Conservation (phyloP, 2,888 invertebrate species). For the Empis stercorea region DNA sequence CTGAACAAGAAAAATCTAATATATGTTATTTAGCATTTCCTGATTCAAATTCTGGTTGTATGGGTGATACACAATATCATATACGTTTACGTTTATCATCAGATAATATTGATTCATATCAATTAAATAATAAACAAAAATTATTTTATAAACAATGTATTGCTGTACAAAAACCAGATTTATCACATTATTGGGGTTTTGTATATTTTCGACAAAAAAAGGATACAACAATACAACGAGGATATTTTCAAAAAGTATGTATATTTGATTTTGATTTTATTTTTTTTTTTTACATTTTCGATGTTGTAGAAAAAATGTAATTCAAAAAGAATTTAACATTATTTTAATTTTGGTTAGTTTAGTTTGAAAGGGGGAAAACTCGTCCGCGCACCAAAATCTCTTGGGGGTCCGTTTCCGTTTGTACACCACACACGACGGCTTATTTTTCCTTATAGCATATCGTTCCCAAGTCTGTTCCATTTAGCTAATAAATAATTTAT, state of each 20-base stretch:
- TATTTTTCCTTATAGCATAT: no score
- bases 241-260: constrained; percentile 93
- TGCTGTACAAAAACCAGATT: constrained; percentile 63
- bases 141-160: constrained; percentile 68
- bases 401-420: no score
- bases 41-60: constrained; percentile 97
- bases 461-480: no score
- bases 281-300: no score
- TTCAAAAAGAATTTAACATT: no score
- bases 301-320: no score
- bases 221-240: constrained; percentile 79
- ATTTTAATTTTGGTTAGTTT: no score
- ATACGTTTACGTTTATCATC: constrained; percentile 70
- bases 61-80: constrained; percentile 97
- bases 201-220: constrained; percentile 97
- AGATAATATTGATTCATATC: constrained; percentile 34
- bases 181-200: constrained; percentile 88
- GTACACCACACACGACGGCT: no score
- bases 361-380: no score
- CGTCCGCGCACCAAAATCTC: no score
- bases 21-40: constrained; percentile 98
- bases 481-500: no score
- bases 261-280: no score
- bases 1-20: constrained; percentile 79
- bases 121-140: constrained; percentile 42